These are phyloP conservation scores for Gambusia yucatana DNA, from an alignment of 2,797 vertebrate genomes.

Conservation along the genomic window DNA sequence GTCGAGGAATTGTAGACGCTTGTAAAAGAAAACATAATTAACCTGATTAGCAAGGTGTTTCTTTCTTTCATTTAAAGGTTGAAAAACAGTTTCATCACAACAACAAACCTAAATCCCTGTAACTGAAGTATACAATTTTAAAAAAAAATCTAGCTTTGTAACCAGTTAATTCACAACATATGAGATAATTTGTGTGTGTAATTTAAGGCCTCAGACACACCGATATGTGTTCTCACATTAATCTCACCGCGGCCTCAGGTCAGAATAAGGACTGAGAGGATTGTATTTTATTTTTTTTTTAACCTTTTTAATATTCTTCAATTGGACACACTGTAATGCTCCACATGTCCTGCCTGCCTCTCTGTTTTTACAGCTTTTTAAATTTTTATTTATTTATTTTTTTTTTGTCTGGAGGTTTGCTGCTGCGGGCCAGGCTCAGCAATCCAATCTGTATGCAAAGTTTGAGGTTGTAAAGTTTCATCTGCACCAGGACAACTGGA, in stretches of 20 bases:
- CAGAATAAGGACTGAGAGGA: background rate
- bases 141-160: background rate
- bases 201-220: background rate
- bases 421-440: background rate
- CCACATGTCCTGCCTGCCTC: background rate
- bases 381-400: background rate
- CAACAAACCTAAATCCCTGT: no score
- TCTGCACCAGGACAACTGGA: slow-evolving; percentile 24
- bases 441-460: slow-evolving; percentile 38
- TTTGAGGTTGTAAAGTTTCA: slow-evolving; percentile 44
- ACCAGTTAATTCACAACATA: background rate
- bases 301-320: background rate
- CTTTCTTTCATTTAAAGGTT: no score
- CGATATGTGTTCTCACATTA: background rate
- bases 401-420: background rate
- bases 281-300: no score
- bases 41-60: no score
- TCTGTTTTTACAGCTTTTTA: background rate
- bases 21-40: no score
- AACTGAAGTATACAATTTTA: no score
- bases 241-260: background rate
- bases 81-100: no score
- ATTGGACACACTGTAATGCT: background rate
- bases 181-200: background rate
- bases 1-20: no score